phyloP scores from a whole-genome alignment of 1,140 invertebrate genomes.

The Drosophila varians region DNA sequence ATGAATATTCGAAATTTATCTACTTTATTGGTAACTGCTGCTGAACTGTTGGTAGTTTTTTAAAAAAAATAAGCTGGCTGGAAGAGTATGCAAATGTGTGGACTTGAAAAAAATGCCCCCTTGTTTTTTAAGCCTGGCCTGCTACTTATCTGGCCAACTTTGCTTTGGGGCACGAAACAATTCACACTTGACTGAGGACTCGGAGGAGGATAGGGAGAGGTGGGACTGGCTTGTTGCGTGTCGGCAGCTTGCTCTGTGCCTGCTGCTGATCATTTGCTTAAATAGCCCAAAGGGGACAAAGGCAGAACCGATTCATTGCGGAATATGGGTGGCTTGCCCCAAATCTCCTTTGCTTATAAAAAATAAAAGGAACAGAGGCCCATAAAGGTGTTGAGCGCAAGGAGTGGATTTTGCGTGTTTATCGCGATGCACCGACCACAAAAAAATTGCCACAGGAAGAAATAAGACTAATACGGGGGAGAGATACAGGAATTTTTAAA shows the following conservation, averaged over 20 bases:
- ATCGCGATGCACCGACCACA: slow-evolving; percentile 57
- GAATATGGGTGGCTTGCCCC: slow-evolving; percentile 75
- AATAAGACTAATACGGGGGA: not conserved
- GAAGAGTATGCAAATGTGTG: not conserved
- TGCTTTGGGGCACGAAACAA: slow-evolving; percentile 77
- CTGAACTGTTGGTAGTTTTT: too few species aligned
- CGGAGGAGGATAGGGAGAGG: not conserved
- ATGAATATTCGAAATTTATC: too few species aligned
- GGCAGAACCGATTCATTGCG: slow-evolving; percentile 39
- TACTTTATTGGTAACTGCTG: too few species aligned
- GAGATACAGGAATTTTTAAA: not conserved
- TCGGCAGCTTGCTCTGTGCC: slow-evolving; percentile 61
- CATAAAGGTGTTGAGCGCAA: slow-evolving; percentile 54
- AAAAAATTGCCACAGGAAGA: slow-evolving; percentile 44
- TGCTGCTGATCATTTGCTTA: slow-evolving; percentile 74
- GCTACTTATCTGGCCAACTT: slow-evolving; percentile 58
- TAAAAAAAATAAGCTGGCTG: not conserved
- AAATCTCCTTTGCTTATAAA: slow-evolving; percentile 48
- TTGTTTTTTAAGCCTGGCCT: slow-evolving; percentile 17
- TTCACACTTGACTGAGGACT: slow-evolving; percentile 61
- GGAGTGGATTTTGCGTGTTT: slow-evolving; percentile 71
- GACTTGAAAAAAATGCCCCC: not conserved
- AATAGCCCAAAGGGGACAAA: slow-evolving; percentile 73
- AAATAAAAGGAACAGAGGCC: slow-evolving; percentile 14
- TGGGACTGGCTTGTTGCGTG: slow-evolving; percentile 53